Evolutionary conservation across 2,797 vertebrate species (phyloP).

Genomic region (Anisognathus igniventris): DNA sequence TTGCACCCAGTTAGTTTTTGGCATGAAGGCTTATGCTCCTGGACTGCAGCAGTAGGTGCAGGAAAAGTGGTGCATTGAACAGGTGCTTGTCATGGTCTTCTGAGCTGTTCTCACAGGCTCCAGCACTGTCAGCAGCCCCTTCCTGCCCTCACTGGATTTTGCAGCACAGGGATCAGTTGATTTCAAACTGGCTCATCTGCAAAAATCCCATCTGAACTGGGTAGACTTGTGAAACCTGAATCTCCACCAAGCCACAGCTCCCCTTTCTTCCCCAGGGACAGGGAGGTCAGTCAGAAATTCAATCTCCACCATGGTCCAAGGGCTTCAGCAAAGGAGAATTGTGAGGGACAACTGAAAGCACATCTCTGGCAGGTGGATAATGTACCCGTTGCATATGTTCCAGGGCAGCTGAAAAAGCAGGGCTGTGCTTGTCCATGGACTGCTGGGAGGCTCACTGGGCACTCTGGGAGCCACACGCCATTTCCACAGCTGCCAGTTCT

Average conservation of each 20-base stretch:
- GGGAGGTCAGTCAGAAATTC: conserved; percentile 12
- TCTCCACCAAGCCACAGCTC: neutral
- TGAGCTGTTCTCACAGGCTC: neutral
- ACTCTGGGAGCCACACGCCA: fast-evolving
- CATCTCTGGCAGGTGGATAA: neutral
- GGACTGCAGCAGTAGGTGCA: neutral
- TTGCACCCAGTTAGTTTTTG: neutral
- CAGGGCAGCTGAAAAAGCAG: neutral
- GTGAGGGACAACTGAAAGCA: neutral
- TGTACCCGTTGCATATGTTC: fast-evolving
- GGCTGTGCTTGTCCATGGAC: neutral
- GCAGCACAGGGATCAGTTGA: neutral
- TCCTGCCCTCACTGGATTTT: neutral
- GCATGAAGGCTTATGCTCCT: neutral
- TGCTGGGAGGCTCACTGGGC: neutral
- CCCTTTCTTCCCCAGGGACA: neutral
- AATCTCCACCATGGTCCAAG: neutral
- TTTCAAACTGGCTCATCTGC: neutral
- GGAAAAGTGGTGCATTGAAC: neutral
- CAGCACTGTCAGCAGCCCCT: neutral
- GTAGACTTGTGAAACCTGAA: conserved; percentile 7
- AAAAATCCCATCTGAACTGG: neutral
- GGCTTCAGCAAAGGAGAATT: neutral
- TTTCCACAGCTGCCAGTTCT: neutral
- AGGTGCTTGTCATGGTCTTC: neutral